Evolutionary conservation across 92 coral and sea anemone species (phyloP).

Genomic region (Parazoanthus atlanticus): DNA sequence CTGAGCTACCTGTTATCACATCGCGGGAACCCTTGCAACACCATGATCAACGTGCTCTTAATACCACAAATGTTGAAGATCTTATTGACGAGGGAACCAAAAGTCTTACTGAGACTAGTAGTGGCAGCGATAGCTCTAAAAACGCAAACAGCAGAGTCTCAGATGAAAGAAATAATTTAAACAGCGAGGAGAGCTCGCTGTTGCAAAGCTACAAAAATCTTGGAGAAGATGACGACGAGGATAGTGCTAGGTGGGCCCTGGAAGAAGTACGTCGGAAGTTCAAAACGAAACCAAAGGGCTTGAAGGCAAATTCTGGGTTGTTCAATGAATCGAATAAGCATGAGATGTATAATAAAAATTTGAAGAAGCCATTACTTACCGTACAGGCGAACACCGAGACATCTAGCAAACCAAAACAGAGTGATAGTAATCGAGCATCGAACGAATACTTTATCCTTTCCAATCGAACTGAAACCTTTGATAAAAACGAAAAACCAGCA

Average conservation of each 20-base stretch:
- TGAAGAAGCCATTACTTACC: neutral
- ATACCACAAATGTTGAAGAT: neutral
- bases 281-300: neutral
- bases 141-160: neutral
- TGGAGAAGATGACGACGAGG: conserved; percentile 31
- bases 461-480: neutral
- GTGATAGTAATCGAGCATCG: neutral
- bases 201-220: conserved; percentile 25
- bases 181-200: neutral
- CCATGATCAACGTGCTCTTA: neutral
- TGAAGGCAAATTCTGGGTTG: neutral
- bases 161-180: neutral
- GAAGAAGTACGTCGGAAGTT: conserved; percentile 16
- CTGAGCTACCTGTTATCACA: neutral
- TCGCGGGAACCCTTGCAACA: neutral
- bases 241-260: conserved; percentile 36
- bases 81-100: neutral
- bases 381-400: neutral
- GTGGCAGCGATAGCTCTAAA: neutral
- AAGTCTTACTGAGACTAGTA: neutral
- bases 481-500: neutral
- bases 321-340: neutral
- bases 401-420: neutral
- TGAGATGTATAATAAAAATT: neutral
- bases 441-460: neutral